phyloP scores from a whole-genome alignment of 1,140 invertebrate genomes.

The Delia radicum region DNA sequence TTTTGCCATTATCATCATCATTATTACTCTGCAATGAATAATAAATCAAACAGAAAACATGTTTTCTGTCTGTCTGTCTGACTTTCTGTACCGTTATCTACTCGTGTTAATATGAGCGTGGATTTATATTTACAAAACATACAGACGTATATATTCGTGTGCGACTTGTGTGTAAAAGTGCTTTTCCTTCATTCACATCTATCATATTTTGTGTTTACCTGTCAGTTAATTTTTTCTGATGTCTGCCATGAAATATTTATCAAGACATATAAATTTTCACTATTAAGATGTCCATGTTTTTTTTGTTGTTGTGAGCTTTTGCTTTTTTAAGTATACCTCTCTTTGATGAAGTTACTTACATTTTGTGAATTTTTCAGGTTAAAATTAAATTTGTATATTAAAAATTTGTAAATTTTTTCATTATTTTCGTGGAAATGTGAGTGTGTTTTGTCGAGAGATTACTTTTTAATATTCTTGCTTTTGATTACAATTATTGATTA shows the following conservation, averaged over 20 bases:
- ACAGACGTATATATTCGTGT: too few relatives aligned
- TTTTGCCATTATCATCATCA: neutral
- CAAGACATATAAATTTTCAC: neutral
- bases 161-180: neutral
- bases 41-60: constrained; percentile 21
- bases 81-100: neutral
- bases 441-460: too few relatives aligned
- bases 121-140: too few relatives aligned
- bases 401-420: too few relatives aligned
- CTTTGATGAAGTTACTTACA: too few relatives aligned
- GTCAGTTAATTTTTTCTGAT: constrained; percentile 5
- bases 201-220: constrained; percentile 22
- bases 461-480: too few relatives aligned
- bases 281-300: neutral
- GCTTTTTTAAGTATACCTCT: too few relatives aligned
- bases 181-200: constrained; percentile 3
- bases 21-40: constrained; percentile 11
- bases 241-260: constrained; percentile 12
- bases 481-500: too few relatives aligned
- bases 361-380: too few relatives aligned
- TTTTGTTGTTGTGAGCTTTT: neutral
- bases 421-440: too few relatives aligned
- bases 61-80: neutral
- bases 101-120: too few relatives aligned
- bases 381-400: too few relatives aligned